A percentile compares a stretch with the other conserved stretches of the same genome.
Evolutionary conservation across 2,888 invertebrate genomes (phyloP).

Genomic region (Choreutis nemorana): DNA sequence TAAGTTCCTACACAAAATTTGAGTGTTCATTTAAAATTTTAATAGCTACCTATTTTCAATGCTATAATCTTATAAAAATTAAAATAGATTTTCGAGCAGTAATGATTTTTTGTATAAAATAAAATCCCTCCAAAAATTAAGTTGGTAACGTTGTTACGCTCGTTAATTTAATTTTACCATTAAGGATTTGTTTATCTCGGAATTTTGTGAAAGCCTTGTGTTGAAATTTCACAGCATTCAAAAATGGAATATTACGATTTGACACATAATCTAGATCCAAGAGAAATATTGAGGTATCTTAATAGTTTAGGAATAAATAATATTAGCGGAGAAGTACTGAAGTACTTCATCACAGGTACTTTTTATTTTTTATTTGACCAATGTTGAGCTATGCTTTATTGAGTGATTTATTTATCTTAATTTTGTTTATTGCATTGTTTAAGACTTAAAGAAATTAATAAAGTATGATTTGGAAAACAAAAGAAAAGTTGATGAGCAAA

Average conservation of each 20-base stretch:
- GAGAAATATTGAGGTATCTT: constrained; percentile 75
- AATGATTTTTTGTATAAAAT: too few species aligned
- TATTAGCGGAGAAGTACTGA: constrained; percentile 76
- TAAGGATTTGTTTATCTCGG: too few species aligned
- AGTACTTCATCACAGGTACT: constrained; percentile 81
- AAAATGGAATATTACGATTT: constrained; percentile 41
- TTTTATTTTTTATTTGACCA: constrained; percentile 3
- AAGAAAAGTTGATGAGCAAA: constrained; percentile 23
- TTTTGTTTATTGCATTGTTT: constrained; percentile 16
- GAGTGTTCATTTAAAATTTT: too few species aligned
- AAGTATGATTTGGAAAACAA: constrained; percentile 66
- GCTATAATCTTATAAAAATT: too few species aligned
- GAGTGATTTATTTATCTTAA: constrained; percentile 5
- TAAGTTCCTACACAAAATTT: too few species aligned
- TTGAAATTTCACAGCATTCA: too few species aligned
- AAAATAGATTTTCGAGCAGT: too few species aligned
- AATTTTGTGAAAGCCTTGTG: too few species aligned
- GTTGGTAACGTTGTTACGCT: too few species aligned
- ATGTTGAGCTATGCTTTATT: not conserved
- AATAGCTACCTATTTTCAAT: too few species aligned
- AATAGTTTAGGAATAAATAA: constrained; percentile 80
- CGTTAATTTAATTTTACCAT: too few species aligned
- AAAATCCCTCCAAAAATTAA: too few species aligned
- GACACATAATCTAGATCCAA: constrained; percentile 69
- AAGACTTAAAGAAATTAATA: constrained; percentile 73